Percentiles rank a stretch among this genome's conserved stretches.
Evolutionary conservation across 2,113 vertebrate species (phyloP).

Genomic region (Lycocorax pyrrhopterus): DNA sequence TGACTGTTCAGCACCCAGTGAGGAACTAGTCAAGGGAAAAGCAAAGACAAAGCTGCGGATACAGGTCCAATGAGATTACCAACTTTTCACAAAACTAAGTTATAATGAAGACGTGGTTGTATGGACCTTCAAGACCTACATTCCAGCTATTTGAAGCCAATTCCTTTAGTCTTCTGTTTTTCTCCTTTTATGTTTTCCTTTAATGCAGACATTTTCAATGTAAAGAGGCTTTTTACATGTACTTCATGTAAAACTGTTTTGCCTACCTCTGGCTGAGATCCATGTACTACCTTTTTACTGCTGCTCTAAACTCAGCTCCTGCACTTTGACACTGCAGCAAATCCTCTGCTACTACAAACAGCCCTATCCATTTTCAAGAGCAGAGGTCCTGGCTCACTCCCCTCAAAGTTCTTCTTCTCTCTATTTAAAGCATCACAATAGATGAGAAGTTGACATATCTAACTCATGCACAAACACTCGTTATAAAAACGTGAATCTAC

Average conservation of each 20-base stretch:
- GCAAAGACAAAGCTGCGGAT: not conserved
- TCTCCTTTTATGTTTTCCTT: not conserved
- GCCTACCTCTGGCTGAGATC: not conserved
- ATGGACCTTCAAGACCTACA: not conserved
- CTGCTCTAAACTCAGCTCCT: not conserved
- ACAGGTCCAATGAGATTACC: not conserved
- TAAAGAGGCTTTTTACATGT: not conserved
- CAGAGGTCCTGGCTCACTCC: not conserved
- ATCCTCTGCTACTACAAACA: not conserved
- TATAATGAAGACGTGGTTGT: not conserved
- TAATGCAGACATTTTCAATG: not conserved
- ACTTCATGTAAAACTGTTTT: not conserved
- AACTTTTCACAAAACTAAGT: not conserved
- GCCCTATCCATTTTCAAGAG: not conserved
- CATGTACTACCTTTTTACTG: not conserved
- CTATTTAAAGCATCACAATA: not conserved
- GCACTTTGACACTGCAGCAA: not conserved
- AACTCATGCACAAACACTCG: not conserved
- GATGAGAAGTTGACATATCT: not conserved
- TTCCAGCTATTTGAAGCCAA: not conserved
- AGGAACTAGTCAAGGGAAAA: not conserved
- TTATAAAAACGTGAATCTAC: not conserved
- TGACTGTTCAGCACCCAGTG: not conserved
- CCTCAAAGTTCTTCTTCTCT: not conserved
- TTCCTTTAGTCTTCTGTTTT: not conserved